Evolutionary conservation across 2,797 vertebrate species (phyloP), one percentile per base, ranked within the genome.

Genomic region (Eulemur rubriventer): DNA sequence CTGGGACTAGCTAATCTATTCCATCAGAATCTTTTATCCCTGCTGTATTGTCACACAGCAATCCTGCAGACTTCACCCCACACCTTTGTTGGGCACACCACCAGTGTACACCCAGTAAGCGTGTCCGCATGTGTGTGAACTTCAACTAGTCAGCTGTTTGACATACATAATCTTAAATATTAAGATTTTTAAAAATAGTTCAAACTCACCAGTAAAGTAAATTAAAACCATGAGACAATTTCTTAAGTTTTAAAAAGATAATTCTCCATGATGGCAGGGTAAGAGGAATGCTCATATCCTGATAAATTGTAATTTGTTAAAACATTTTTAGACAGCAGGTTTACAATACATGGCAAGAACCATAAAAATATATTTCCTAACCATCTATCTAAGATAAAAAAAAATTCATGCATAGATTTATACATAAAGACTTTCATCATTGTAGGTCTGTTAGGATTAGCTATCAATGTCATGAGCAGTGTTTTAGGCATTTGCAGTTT

Each of bases 401-500:
- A 92, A 81, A 88, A 78, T 72, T 6, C 65, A 0, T 2, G 4
- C 2, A 76, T 30, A 69, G 22, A 75, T 83, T 83, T 75, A 61
- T 43, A 88, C 14, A 43, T 30, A 85, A 72, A 73, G 2, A 72
- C 2, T 24, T 35, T 48, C 41, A 70, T 89, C 12, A 22, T 17
- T 75, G 10, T 76, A n/a, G 6, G 6, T 65, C 12, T 55, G 59
- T 22, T 33, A 41, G 48, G 24, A 72, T 81, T 92, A 43, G 16
- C 41, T 78, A 7, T 65, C 26, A 67, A 3, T 0, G 41, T 84
- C 55, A 43, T 61, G 14, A 43, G 9, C 33, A 81, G 18, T 30
- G 18, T 76, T 94, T 85, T 46, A 43, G 22, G 2, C 43, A 57
- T 89, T 76, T 63, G 48, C 75, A 84, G 61, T 81, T 96, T 81